Base-by-base conservation (phyloP, 2,113 vertebrate genomes). In the Cromileptes altivelis region DNA sequence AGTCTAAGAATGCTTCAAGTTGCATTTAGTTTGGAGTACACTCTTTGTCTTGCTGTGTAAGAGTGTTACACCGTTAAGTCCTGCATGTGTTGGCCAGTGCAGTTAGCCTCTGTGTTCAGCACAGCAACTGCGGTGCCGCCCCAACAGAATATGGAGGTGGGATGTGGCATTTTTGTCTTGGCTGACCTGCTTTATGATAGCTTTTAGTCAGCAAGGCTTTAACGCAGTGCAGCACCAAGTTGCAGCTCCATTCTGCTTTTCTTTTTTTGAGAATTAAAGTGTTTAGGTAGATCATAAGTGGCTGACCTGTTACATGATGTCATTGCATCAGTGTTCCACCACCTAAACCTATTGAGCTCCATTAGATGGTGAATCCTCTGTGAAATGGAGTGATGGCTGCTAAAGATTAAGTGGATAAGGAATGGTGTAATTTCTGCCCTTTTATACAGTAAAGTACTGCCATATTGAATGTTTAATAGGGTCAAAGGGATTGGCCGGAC, bases 351-450 rank as follows among this genome's bases (percentile, higher is more conserved):
- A 18, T 18, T 53, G 53, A 82, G 30, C 62, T 37, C 55, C 33
- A 72, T 60, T 71, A 82, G 30, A 61, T 52, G 67, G 25, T 64
- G 50, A 82, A 67, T 64, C 63, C 14, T 62, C 25, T 33, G 49
- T 64, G 50, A 82, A 77, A 76, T 23, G 17, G 25, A 40, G 30
- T 18, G n/a, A 65, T n/a, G 49, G 62, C n/a, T 7, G 1, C 55
- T 23, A 23, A 77, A 67, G 61, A 75, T 83, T 65, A 42, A 71
- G 56, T 33, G 70, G 71, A 76, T 85, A 63, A 83, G 70, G 70
- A 81, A 21, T 33, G 53, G 85, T 76, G 81, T 84, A 61, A 65
- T 27, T 3, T 76, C 71, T 80, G 74, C 78, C 81, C 81, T 88
- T 88, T 86, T 61, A 68, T 55, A 37, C 33, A 6, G 33, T 37